Percentiles rank a stretch among this genome's conserved stretches.
These are phyloP conservation scores for Darevskia nairensis DNA, from an alignment of 2,797 vertebrate species.

Conservation along the genomic window DNA sequence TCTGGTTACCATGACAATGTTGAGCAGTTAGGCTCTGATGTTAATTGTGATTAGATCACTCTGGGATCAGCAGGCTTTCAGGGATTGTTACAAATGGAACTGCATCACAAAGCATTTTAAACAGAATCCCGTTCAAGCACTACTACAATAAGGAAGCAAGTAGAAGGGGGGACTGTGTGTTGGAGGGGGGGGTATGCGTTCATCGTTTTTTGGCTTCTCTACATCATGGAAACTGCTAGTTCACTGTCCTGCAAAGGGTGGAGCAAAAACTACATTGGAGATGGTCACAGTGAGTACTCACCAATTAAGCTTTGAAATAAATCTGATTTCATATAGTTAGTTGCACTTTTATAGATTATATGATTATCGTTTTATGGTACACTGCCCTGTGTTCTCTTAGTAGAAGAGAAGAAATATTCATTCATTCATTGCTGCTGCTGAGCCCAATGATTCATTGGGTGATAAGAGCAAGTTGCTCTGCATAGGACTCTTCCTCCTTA, in stretches of 20 bases:
- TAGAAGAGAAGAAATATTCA: background rate
- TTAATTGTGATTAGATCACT: conserved; percentile 22
- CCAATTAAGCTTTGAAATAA: background rate
- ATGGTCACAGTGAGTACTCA: background rate
- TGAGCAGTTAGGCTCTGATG: conserved; percentile 26
- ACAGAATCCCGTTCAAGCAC: conserved; percentile 10
- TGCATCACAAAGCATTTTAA: background rate
- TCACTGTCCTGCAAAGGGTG: background rate
- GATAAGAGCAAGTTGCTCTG: background rate
- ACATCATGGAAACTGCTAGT: background rate
- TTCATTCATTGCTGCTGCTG: background rate
- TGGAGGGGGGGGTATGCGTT: background rate
- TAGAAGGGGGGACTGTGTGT: background rate
- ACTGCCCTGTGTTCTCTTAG: background rate
- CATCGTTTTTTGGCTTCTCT: background rate
- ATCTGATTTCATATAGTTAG: background rate
- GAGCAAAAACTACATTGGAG: background rate
- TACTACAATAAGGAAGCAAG: background rate
- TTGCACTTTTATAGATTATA: background rate
- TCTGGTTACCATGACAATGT: conserved; percentile 35
- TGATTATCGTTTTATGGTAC: background rate
- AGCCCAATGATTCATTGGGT: background rate
- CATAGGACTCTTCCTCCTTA: background rate
- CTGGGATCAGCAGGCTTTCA: background rate
- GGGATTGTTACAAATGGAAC: conserved; percentile 6